Evolutionary conservation across 2,113 vertebrate genomes (phyloP).

Genomic region (Aspidoscelis tigris): DNA sequence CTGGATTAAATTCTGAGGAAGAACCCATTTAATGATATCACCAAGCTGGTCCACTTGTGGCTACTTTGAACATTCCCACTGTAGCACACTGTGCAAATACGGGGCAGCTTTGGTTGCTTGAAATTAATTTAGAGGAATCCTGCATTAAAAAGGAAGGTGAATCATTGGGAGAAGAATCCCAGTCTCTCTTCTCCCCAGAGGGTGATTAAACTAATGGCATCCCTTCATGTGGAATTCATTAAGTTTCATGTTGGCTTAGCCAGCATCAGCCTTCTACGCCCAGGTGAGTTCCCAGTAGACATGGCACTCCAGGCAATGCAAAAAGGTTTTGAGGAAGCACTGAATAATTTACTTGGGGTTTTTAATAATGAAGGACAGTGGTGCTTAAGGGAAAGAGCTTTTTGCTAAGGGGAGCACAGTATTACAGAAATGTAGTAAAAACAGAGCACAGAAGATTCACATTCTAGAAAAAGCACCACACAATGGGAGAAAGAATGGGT

Average conservation of each 20-base stretch:
- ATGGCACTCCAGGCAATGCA: background rate
- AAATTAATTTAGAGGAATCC: background rate
- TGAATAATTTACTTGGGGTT: conserved; percentile 54
- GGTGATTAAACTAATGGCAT: background rate
- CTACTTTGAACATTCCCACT: background rate
- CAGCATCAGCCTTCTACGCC: background rate
- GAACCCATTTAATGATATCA: background rate
- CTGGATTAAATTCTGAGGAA: background rate
- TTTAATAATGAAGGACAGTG: conserved; percentile 50
- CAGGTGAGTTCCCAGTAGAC: background rate
- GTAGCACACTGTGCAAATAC: background rate
- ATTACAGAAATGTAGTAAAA: background rate
- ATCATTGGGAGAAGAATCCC: too few relatives aligned
- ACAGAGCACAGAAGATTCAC: background rate
- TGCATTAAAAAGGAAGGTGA: background rate
- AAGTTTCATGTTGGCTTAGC: background rate
- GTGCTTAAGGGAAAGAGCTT: conserved; percentile 24
- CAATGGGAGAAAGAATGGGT: too few relatives aligned
- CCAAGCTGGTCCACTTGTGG: background rate
- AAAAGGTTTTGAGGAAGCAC: background rate
- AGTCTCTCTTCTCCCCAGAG: too few relatives aligned
- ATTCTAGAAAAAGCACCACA: background rate
- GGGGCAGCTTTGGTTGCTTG: background rate
- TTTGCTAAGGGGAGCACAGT: accelerated
- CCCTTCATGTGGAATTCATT: background rate